Conservation (phyloP, 2,797 vertebrate species). For the Tadarida brasiliensis region DNA sequence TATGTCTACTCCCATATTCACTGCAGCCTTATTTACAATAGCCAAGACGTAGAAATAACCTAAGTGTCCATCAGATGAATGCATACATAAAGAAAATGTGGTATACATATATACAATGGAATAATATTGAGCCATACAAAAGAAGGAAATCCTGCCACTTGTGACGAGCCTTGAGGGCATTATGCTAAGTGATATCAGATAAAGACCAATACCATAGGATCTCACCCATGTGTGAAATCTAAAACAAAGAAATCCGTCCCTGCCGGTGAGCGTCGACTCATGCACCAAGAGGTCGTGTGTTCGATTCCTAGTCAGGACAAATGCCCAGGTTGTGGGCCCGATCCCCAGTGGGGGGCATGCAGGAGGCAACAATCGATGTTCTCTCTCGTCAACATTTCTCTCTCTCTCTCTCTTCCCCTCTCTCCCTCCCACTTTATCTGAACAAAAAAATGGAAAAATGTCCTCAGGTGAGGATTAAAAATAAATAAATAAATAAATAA, state of each 20-base stretch:
- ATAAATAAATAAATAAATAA: too few species aligned
- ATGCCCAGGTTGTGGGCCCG: too few species aligned
- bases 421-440: too few species aligned
- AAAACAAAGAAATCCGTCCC: not conserved
- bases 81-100: not conserved
- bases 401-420: too few species aligned
- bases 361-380: too few species aligned
- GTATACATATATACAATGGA: constrained; percentile 14
- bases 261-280: too few species aligned
- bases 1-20: not conserved
- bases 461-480: too few species aligned
- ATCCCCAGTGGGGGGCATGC: too few species aligned
- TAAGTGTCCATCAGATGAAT: not conserved
- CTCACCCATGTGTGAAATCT: not conserved
- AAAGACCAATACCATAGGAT: not conserved
- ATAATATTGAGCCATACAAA: constrained; percentile 51
- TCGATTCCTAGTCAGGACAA: too few species aligned
- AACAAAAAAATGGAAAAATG: too few species aligned
- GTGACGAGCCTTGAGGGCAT: not conserved
- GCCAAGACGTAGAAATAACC: not conserved
- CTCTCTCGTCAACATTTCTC: too few species aligned
- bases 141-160: not conserved
- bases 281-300: too few species aligned
- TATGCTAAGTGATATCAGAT: not conserved
- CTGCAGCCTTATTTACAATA: not conserved